phyloP scores from a whole-genome alignment of 2,888 invertebrate species.

The Cloeon dipterum region DNA sequence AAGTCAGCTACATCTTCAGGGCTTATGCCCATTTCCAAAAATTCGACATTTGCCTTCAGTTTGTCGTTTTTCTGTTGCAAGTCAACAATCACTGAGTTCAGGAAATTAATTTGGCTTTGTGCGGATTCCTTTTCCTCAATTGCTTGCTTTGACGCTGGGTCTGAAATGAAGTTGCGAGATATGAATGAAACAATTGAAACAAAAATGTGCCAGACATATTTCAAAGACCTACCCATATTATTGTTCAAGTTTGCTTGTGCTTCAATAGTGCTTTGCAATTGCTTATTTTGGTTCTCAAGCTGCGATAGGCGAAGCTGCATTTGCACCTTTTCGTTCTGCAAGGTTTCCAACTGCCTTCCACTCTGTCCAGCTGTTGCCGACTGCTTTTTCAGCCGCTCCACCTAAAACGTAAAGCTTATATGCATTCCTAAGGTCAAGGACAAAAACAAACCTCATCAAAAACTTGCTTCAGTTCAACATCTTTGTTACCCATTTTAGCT shows the following conservation, averaged over 20 bases:
- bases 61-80: constrained; percentile 84
- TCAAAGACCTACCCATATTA: constrained; percentile 7
- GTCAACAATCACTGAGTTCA: constrained; percentile 91
- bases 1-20: constrained; percentile 22
- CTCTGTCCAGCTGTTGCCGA: constrained; percentile 7
- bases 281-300: constrained; percentile 9
- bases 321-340: constrained; percentile 10
- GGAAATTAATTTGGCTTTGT: constrained; percentile 62
- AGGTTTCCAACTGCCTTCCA: constrained; percentile 7
- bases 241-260: constrained; percentile 9
- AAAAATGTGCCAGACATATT: too few relatives aligned
- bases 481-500: background rate
- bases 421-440: too few relatives aligned
- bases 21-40: constrained; percentile 41
- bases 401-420: constrained; percentile 5
- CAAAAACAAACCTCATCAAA: background rate
- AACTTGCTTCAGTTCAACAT: too few relatives aligned
- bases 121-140: constrained; percentile 36
- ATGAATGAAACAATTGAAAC: background rate
- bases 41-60: constrained; percentile 51
- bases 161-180: too few relatives aligned
- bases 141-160: constrained; percentile 14
- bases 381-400: constrained; percentile 6
- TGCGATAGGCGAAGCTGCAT: constrained; percentile 11
- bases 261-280: constrained; percentile 4